A percentile compares a stretch with the other conserved stretches of the same genome.
phyloP scores from a whole-genome alignment of 1,140 invertebrate genomes.

The Zeugodacus cucurbitae region DNA sequence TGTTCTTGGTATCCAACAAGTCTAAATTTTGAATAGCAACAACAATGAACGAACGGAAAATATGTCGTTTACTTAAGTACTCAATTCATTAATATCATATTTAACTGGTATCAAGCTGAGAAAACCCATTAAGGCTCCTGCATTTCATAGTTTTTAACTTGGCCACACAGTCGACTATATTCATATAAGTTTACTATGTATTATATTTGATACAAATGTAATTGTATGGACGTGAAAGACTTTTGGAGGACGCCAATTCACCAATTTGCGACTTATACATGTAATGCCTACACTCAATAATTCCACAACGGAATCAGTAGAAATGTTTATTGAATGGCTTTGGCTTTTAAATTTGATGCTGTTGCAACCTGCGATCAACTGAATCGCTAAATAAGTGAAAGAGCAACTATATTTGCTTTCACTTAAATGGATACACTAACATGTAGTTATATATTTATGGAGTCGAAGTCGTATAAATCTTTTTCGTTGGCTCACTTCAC shows the following conservation, averaged over 20 bases:
- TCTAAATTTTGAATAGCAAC: constrained; percentile 47
- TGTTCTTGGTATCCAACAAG: constrained; percentile 60
- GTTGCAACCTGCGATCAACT: background rate
- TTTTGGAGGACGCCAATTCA: background rate
- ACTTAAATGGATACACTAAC: background rate
- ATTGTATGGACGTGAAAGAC: background rate
- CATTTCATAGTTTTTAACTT: constrained; percentile 29
- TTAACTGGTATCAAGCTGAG: constrained; percentile 66
- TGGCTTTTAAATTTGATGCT: constrained; percentile 18
- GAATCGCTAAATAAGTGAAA: background rate
- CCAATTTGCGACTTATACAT: background rate
- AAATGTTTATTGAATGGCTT: background rate
- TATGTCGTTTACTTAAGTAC: constrained; percentile 67
- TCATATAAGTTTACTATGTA: background rate
- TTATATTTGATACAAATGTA: background rate
- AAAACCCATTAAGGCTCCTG: constrained; percentile 66
- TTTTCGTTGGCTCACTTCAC: constrained; percentile 28
- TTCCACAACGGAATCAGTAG: background rate
- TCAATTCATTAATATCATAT: constrained; percentile 67
- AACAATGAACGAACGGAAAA: constrained; percentile 50
- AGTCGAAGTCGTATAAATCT: constrained; percentile 11
- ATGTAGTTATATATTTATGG: background rate
- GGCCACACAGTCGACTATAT: background rate
- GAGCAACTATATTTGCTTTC: background rate
- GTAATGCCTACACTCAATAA: background rate